Percentiles rank a stretch among this genome's conserved stretches.
phyloP scores from a whole-genome alignment of 2,888 invertebrate genomes.

The Athalia rosae region DNA sequence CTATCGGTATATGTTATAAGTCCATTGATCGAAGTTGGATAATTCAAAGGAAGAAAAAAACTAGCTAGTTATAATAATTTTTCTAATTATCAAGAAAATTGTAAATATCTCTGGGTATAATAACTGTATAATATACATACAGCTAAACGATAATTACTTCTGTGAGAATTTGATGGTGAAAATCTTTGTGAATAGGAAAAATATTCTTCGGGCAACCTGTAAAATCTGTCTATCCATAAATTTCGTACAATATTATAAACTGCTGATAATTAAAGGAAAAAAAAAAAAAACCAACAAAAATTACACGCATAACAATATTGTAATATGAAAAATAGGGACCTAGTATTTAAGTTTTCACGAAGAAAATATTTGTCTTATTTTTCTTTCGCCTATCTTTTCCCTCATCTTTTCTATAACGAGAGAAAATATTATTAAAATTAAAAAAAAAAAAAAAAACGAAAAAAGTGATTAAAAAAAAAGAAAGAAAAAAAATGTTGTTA shows the following conservation, averaged over 20 bases:
- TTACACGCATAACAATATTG: not conserved
- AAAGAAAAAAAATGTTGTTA: constrained; percentile 33
- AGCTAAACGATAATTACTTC: not conserved
- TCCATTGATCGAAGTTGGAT: no score
- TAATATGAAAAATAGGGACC: constrained; percentile 1
- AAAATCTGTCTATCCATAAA: not conserved
- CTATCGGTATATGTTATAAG: no score
- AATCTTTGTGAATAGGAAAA: not conserved
- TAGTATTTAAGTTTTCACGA: constrained; percentile 19
- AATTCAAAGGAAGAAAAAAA: no score
- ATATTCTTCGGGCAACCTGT: not conserved
- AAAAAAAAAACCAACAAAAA: no score
- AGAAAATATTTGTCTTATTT: constrained; percentile 1
- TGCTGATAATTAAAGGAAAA: no score
- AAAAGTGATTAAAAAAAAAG: constrained; percentile 4
- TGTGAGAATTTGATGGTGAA: not conserved
- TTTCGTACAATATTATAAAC: no score
- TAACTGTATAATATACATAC: not conserved
- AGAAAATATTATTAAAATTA: not conserved
- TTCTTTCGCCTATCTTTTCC: not conserved
- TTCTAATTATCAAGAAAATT: no score
- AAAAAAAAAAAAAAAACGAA: not conserved
- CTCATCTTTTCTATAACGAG: not conserved
- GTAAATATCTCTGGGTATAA: no score
- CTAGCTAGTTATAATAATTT: no score